These are phyloP conservation scores for Globodera rostochiensis DNA, from an alignment of 1,140 invertebrate species.

Conservation along the genomic window DNA sequence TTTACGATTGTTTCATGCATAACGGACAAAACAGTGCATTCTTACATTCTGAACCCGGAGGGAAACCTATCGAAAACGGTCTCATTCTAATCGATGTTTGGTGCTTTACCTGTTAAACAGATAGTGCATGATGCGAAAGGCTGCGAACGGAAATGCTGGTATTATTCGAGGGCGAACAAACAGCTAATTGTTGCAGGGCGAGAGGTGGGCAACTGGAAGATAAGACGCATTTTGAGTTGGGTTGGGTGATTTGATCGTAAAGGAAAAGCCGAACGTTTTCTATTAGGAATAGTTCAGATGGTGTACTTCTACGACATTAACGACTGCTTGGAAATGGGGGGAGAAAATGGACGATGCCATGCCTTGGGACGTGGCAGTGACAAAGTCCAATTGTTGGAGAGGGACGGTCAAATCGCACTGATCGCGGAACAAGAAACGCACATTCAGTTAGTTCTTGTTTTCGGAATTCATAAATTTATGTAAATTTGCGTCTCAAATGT, in stretches of 20 bases:
- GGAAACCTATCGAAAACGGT: conserved; percentile 20
- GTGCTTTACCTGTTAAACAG: neutral
- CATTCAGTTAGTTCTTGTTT: neutral
- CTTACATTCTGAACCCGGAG: conserved; percentile 15
- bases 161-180: conserved; percentile 44
- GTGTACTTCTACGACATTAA: conserved; percentile 62
- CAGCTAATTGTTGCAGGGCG: conserved; percentile 50
- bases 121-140: conserved; percentile 27
- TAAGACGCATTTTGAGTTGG: neutral
- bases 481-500: neutral
- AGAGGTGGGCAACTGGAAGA: conserved; percentile 38
- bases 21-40: conserved; percentile 18
- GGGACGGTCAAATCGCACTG: conserved; percentile 49
- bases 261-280: no score
- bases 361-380: conserved; percentile 50
- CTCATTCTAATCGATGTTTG: neutral
- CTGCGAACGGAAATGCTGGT: conserved; percentile 51
- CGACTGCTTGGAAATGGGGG: conserved; percentile 50
- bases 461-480: conserved; percentile 30
- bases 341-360: conserved; percentile 53
- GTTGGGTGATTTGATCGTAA: neutral
- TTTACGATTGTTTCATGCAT: conserved; percentile 13
- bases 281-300: conserved; percentile 47
- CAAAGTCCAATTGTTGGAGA: conserved; percentile 54
- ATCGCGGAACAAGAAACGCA: conserved; percentile 48